These are phyloP conservation scores for Acanthosepion pharaonis DNA, from an alignment of 2,888 invertebrate species.

Conservation along the genomic window DNA sequence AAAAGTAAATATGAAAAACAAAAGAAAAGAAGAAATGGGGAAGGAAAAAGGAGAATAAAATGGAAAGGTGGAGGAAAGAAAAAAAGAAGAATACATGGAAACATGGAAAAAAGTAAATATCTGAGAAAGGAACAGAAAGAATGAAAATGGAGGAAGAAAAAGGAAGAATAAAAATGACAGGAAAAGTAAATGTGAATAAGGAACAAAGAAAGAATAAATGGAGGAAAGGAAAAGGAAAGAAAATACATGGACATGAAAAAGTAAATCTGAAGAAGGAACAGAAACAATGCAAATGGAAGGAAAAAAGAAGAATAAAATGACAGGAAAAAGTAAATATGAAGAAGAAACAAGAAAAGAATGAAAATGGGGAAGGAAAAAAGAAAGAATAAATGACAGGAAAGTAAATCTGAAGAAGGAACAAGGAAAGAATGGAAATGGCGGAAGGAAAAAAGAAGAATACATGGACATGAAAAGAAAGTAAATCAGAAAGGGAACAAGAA, in stretches of 20 bases:
- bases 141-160: background rate
- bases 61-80: background rate
- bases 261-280: background rate
- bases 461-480: background rate
- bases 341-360: too few relatives aligned
- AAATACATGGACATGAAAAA: background rate
- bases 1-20: too few relatives aligned
- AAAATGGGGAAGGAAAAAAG: too few relatives aligned
- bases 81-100: background rate
- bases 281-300: background rate
- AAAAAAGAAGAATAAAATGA: too few relatives aligned
- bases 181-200: background rate
- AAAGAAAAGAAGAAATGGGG: too few relatives aligned
- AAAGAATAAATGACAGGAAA: too few relatives aligned
- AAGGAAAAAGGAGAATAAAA: background rate
- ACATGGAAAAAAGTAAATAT: too few relatives aligned
- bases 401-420: too few relatives aligned
- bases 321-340: too few relatives aligned
- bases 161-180: too few relatives aligned
- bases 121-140: background rate
- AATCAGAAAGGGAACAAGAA: background rate
- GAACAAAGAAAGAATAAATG: background rate
- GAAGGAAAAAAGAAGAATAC: background rate
- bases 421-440: background rate
- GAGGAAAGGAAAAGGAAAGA: background rate